Percentiles rank a stretch among this genome's conserved stretches.
Conservation (phyloP, 2,888 invertebrate genomes). For the Crossocerus cetratus region DNA sequence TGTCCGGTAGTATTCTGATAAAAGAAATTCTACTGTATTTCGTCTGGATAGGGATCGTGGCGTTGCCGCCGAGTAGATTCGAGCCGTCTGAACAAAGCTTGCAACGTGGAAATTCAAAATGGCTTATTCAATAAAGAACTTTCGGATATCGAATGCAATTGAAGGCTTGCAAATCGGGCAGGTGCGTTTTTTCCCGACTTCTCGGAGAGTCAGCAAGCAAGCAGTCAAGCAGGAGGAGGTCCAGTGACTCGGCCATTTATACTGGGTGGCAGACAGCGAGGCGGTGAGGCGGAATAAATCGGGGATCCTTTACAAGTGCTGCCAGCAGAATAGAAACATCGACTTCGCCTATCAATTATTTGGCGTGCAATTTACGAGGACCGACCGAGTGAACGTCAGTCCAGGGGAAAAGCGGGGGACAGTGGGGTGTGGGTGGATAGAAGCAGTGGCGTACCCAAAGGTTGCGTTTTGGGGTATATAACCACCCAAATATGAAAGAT, state of each 20-base stretch:
- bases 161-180: neutral
- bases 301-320: slow-evolving; percentile 72
- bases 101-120: too few species aligned
- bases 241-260: slow-evolving; percentile 65
- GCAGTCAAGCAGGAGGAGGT: slow-evolving; percentile 10
- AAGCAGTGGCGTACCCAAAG: too few species aligned
- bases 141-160: too few species aligned
- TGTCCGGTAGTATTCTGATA: too few species aligned
- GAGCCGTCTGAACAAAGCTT: too few species aligned
- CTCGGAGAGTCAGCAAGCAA: neutral
- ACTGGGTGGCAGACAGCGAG: slow-evolving; percentile 67
- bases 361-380: slow-evolving; percentile 70
- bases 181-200: neutral
- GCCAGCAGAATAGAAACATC: slow-evolving; percentile 76
- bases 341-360: slow-evolving; percentile 76
- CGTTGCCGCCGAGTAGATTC: too few species aligned
- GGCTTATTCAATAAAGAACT: too few species aligned
- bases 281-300: slow-evolving; percentile 76
- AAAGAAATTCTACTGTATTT: too few species aligned
- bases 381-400: slow-evolving; percentile 35
- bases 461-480: too few species aligned
- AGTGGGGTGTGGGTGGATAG: slow-evolving; percentile 47
- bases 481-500: too few species aligned
- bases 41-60: too few species aligned
- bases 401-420: neutral